Percentiles rank a stretch among this genome's conserved stretches.
These are phyloP conservation scores for Acipenser transmontanus DNA, from an alignment of 2,797 vertebrate genomes.

Conservation along the genomic window DNA sequence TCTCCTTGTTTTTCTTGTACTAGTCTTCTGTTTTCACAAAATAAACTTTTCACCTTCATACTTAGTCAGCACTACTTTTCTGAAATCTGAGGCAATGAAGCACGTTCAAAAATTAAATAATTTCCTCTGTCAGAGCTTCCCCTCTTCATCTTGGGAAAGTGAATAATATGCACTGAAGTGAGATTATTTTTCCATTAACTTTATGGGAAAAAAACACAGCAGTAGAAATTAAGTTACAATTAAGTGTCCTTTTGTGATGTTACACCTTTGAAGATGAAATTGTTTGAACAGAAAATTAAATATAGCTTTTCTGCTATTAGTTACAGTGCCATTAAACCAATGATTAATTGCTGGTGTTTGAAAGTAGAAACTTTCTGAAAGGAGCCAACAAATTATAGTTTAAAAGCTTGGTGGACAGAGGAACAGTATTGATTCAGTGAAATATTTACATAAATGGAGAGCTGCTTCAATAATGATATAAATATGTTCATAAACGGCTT, in stretches of 20 bases:
- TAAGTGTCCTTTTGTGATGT: neutral
- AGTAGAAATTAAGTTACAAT: neutral
- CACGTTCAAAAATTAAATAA: too few species aligned
- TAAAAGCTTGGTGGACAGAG: neutral
- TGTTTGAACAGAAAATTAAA: conserved; percentile 2
- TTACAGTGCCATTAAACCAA: neutral
- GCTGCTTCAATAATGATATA: neutral
- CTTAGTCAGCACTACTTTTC: too few species aligned
- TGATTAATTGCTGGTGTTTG: conserved; percentile 3
- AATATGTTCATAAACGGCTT: neutral
- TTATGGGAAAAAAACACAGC: neutral
- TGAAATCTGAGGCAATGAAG: too few species aligned
- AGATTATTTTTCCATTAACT: neutral
- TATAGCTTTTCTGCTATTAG: neutral
- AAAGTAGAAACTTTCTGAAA: too few species aligned
- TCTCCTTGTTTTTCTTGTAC: too few species aligned
- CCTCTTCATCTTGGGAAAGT: too few species aligned
- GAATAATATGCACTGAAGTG: neutral
- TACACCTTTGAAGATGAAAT: neutral
- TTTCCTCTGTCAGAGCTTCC: too few species aligned
- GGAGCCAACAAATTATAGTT: neutral
- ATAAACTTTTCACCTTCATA: too few species aligned
- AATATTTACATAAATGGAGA: conserved; percentile 5
- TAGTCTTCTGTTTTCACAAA: too few species aligned
- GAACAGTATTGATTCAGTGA: neutral